Evolutionary conservation across 1,140 invertebrate species (phyloP), one percentile per base, ranked within the genome.

Genomic region (Listronotus oregonensis): DNA sequence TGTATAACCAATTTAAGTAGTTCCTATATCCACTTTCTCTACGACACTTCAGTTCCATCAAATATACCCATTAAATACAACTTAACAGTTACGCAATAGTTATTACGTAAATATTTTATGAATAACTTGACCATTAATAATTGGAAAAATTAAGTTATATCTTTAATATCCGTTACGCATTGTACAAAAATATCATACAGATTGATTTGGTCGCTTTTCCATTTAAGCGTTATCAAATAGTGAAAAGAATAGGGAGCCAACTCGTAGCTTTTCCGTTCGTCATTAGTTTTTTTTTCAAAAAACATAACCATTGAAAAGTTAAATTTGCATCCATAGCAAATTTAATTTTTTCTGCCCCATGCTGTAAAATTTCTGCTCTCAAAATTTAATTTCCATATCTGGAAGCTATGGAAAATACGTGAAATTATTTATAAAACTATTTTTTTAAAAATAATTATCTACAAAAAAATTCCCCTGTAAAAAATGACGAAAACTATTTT

Each of bases 181-280:
- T 46, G 43, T 14, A 11, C 43, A 5, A 46, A 46, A 46, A 46
- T 46, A 46, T 46, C 43, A 46, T 57, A n/a, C 11, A 57, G 37
- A 0, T 12, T 12, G 55, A 40, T 21, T 57, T 42, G 7, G 55
- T 57, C 10, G 1, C 21, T 42, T 57, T 57, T n/a, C 55, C 55
- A 57, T 40, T 1, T n/a, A 34, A 34, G 11, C 55, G 6, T 57
- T 34, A 34, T 40, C n/a, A 42, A 42, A 57, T 11, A 43, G 18
- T 3, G 55, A 40, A 57, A 10, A 42, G 55, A 37, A 21, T 57
- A 57, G 4, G 55, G 55, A n/a, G 55, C 34, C 10, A 57, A 17
- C 37, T 57, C 55, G 34, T 57, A 57, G 9, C 8, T 32, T 40
- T 11, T 12, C 6, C 12, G 32, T 15, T 17, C 14, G 34, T 56